A percentile compares a stretch with the other conserved stretches of the same genome.
phyloP scores from a whole-genome alignment of 2,113 vertebrate genomes.

The Platycercus adscitus region DNA sequence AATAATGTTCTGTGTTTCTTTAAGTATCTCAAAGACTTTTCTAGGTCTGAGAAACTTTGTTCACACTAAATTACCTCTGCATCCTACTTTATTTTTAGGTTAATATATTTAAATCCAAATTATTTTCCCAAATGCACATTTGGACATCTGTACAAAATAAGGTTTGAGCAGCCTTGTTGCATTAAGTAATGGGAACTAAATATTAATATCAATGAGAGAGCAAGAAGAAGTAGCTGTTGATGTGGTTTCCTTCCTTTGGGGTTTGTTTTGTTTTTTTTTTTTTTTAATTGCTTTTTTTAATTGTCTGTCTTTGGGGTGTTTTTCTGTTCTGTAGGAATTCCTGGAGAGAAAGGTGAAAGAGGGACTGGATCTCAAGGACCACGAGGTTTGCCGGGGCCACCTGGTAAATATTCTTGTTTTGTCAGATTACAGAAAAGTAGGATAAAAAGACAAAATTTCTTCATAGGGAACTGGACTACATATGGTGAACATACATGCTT shows the following conservation, averaged over 20 bases:
- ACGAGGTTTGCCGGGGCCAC: conserved; percentile 84
- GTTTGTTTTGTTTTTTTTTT: background rate
- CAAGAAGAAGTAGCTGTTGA: background rate
- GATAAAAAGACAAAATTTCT: background rate
- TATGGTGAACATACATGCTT: background rate
- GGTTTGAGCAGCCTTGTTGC: background rate
- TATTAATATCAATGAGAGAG: background rate
- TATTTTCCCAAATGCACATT: background rate
- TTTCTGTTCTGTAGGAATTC: conserved; percentile 74
- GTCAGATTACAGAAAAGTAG: background rate
- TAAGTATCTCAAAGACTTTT: background rate
- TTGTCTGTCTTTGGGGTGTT: background rate
- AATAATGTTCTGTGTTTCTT: background rate
- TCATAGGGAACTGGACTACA: background rate
- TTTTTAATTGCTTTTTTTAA: background rate
- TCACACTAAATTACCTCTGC: background rate
- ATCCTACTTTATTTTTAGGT: conserved; percentile 4
- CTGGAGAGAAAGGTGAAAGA: conserved; percentile 94
- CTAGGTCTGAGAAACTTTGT: background rate
- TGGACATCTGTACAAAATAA: conserved; percentile 50
- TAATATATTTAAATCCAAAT: conserved; percentile 31
- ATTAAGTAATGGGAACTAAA: conserved; percentile 27
- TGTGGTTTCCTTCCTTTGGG: background rate
- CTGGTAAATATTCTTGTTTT: conserved; percentile 79
- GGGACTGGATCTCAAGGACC: conserved; percentile 88